A percentile compares a stretch with the other conserved stretches of the same genome.
phyloP scores from a whole-genome alignment of 2,113 vertebrate species.

The Eubucco bourcierii region DNA sequence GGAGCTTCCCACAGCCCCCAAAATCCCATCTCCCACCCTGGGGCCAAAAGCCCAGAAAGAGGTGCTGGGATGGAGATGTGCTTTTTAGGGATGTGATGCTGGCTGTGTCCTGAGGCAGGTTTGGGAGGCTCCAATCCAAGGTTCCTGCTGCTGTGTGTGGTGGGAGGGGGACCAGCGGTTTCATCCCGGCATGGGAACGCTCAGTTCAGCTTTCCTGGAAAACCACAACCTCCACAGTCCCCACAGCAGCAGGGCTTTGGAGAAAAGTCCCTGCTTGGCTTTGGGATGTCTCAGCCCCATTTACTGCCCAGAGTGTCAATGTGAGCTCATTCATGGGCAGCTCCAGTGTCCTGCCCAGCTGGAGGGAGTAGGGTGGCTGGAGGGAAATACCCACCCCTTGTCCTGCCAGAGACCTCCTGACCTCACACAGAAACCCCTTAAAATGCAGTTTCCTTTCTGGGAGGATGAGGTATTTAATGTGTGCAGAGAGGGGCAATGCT shows the following conservation, averaged over 20 bases:
- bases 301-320: not conserved
- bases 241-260: not conserved
- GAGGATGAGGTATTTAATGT: rapidly evolving
- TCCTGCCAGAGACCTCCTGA: not conserved
- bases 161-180: not conserved
- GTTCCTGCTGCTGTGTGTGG: not conserved
- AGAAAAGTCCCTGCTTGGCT: not conserved
- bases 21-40: rapidly evolving
- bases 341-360: not conserved
- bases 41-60: not conserved
- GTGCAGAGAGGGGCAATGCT: not conserved
- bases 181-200: not conserved
- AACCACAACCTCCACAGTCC: not conserved
- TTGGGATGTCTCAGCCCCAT: not conserved
- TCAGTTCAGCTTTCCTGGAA: constrained; percentile 29
- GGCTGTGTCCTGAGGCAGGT: not conserved
- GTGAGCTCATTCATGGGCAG: not conserved
- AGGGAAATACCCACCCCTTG: not conserved
- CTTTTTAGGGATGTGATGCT: rapidly evolving
- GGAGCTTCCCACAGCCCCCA: not conserved
- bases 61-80: rapidly evolving
- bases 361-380: not conserved
- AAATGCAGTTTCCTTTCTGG: not conserved
- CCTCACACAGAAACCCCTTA: not conserved
- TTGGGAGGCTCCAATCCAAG: not conserved